phyloP scores from a whole-genome alignment of 2,797 vertebrate species.

The Poecilia wingei region DNA sequence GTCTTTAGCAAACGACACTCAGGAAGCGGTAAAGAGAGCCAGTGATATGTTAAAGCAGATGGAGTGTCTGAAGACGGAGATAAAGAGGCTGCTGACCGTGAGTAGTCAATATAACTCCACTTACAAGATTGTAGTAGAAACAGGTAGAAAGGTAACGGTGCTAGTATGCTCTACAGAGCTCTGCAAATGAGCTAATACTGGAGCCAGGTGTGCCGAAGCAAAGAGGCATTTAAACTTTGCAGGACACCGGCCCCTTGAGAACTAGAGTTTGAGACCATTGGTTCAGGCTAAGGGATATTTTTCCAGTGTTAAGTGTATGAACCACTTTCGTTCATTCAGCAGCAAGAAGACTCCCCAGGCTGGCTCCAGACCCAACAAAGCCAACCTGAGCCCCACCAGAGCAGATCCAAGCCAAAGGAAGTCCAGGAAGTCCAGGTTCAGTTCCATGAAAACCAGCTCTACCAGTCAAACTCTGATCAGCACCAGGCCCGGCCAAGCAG shows the following conservation, averaged over 20 bases:
- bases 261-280: not conserved
- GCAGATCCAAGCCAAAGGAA: not conserved
- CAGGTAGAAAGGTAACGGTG: not conserved
- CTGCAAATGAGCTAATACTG: too few relatives aligned
- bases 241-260: too few relatives aligned
- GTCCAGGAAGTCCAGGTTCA: not conserved
- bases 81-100: constrained; percentile 41
- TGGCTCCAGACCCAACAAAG: constrained; percentile 9
- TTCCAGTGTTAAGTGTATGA: not conserved
- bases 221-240: too few relatives aligned
- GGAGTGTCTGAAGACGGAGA: constrained; percentile 33
- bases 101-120: constrained; percentile 7
- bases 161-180: too few relatives aligned
- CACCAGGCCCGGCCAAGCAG: not conserved
- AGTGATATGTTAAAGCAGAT: constrained; percentile 49
- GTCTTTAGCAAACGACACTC: constrained; percentile 22
- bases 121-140: not conserved
- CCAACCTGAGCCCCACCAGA: not conserved
- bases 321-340: constrained; percentile 4
- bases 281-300: not conserved
- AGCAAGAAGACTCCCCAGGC: constrained; percentile 30
- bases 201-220: too few relatives aligned
- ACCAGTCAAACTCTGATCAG: not conserved
- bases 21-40: constrained; percentile 18
- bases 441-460: not conserved